Base-by-base conservation (phyloP, 2,888 invertebrate genomes). In the Mesorhabditis belari region DNA sequence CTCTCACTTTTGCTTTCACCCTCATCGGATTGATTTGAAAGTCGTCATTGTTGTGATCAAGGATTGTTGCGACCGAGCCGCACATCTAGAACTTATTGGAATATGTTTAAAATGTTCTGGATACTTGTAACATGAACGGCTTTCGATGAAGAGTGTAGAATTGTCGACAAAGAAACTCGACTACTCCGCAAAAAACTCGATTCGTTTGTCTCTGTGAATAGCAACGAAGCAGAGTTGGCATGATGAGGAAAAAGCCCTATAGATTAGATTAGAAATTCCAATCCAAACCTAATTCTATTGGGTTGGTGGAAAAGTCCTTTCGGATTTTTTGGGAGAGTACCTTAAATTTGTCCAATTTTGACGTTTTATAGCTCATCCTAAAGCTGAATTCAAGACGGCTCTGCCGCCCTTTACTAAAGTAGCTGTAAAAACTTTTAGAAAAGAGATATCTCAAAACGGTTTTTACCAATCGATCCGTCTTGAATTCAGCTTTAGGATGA, bases 181-280 rank as follows among this genome's bases (percentile, higher is more conserved):
- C 91, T 0, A 95, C 93, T 0, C 92, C 89, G 4, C 91, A 92
- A 2, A 98, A 90, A 24, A 95, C 85, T 80, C 90, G 90, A 83
- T 99, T 98, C 0, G 94, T 93, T 58, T 95, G 96, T 83, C 95
- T 93, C 79, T 93, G 92, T 3, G 94, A 92, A 83, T 98, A 99
- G 60, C 96, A 89, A 84, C 94, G 90, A 55, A 98, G 84, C 26
- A 99, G 84, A 0, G 96, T 94, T 24, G 98, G 98, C 91, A 98
- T 95, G 71, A 99, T 94, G 74, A 95, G 85, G 59, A 96, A 86
- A 81, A 95, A 98, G 21, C 90, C 90, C 80, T 58, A 70, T 69
- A 57, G 49, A 12, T 21, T 29, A 49, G 63, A 50, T 24, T 53
- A 17, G 26, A 3, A 6, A 19, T 27, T 23, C 53, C 25, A n/a